Base-by-base conservation (phyloP, 2,797 vertebrate genomes). In the Menidia menidia region DNA sequence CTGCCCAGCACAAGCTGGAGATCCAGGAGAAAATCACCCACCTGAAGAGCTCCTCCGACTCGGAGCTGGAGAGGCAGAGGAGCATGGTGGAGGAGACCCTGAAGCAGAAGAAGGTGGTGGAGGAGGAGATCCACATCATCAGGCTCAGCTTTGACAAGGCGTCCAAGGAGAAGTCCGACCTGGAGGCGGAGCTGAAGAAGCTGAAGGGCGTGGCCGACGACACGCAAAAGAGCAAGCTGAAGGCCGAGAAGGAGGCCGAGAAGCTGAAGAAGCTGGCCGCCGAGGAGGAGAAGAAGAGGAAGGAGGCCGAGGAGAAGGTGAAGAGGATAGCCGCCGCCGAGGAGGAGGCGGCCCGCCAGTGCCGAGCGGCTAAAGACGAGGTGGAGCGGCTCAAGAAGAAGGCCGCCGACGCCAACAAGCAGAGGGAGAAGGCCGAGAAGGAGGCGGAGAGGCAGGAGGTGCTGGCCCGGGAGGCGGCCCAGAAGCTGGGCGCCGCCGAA, bases 91-190 rank as follows among this genome's bases (percentile, higher is more conserved):
- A 98, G n/a, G 98, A 99, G 54, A 98, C 96, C 0, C 66, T 98
- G 72, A 94, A 89, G 69, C 97, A 99, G 74, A 95, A 96, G 85
- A 95, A 95, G 2, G 76, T 96, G 59, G 95, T 99, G 1, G 97
- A 99, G 78, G 97, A 98, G 68, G 98, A 99, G 89, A 99, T 99
- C 59, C 91, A 94, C 0, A 92, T 95, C 1, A 95, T 99, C 4
- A 98, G 96, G 90, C 83, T 94, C 31, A 96, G 91, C 89, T 98
- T 99, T 0, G 95, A 98, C 88, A 96, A 91, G 68, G 96, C 97
- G 0, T 95, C 97, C 0, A 94, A 93, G 0, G 98, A 96, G 52
- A 98, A 97, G 86, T 85, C 89, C 0, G 96, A 96, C 19, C 89
- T 99, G 82, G 98, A 99, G 82, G 76, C 91, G 60, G 98, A 99